Conservation (phyloP, 1,140 invertebrate species). For the Drosophila paulistorum region DNA sequence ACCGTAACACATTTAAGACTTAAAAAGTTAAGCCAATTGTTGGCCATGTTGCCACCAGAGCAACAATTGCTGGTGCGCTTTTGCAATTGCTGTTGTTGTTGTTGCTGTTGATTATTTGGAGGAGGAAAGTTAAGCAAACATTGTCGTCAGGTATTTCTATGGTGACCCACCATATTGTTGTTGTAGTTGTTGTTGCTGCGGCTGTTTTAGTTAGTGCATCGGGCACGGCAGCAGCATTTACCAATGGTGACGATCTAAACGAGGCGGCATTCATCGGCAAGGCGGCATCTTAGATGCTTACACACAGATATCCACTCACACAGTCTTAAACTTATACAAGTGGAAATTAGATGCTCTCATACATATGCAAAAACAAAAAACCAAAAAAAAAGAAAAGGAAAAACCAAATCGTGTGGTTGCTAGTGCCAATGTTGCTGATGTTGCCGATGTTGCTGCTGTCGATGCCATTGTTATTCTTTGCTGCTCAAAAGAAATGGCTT, state of each 20-base stretch:
- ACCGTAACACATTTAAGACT: slow-evolving; percentile 71
- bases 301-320: slow-evolving; percentile 45
- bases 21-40: slow-evolving; percentile 56
- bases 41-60: slow-evolving; percentile 28
- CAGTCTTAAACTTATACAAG: slow-evolving; percentile 42
- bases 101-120: slow-evolving; percentile 57
- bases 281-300: slow-evolving; percentile 77
- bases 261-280: slow-evolving; percentile 55
- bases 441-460: slow-evolving; percentile 27
- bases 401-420: slow-evolving; percentile 59
- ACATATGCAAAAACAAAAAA: slow-evolving; percentile 63
- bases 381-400: slow-evolving; percentile 15
- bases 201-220: slow-evolving; percentile 9
- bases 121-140: slow-evolving; percentile 25
- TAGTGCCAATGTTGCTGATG: slow-evolving; percentile 45
- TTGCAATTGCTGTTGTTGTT: slow-evolving; percentile 19
- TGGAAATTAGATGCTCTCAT: slow-evolving; percentile 72
- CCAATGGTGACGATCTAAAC: slow-evolving; percentile 75
- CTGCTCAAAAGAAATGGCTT: slow-evolving; percentile 43
- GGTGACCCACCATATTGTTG: slow-evolving; percentile 36
- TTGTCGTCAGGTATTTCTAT: slow-evolving; percentile 35
- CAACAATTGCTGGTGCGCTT: slow-evolving; percentile 31
- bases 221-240: slow-evolving; percentile 49
- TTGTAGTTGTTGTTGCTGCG: slow-evolving; percentile 24
- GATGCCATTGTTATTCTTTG: slow-evolving; percentile 55